Evolutionary conservation across 2,888 invertebrate genomes (phyloP), one percentile per base, ranked within the genome.

Genomic region (Labia minor): DNA sequence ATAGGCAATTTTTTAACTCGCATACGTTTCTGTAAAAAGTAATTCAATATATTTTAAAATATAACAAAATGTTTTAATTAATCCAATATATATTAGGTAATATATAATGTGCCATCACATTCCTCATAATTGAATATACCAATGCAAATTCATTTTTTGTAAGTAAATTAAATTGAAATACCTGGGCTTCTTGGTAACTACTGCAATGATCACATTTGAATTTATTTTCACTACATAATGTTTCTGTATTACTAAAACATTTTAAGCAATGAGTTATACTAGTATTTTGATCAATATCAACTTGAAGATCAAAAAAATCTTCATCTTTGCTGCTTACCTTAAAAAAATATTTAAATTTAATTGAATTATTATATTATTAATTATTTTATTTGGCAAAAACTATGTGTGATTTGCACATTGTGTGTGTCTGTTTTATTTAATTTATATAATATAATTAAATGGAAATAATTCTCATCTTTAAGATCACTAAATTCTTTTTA

Each of bases 161-260:
- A n/a, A n/a, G n/a, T n/a, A n/a, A n/a, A n/a, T n/a, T n/a, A n/a
- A n/a, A n/a, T 26, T 49, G 3, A 66, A 66, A 71, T 72, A 82
- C 82, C 83, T 97, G 96, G 62, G 98, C 98, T 81, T 99, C 98
- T 79, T 99, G 98, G 80, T 98, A 98, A 80, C 95, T 96, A 81
- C 95, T 95, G 78, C 99, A 99, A 75, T 95, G 92, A 82, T 99
- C 98, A 80, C 99, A 99, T 81, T 98, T 97, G 78, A 99, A 99
- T 81, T 99, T 99, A 83, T 99, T 98, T 80, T 99, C 99, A 75
- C 92, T 94, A 81, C 97, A 96, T 62, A 99, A 83, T 1, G 98
- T 99, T 79, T 99, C 99, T 68, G 96, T 98, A 80, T 95, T 96
- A 76, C 96, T 96, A 80, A 97, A 98, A 79, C 96, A 97, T 74